These are phyloP conservation scores for Aix galericulata DNA, from an alignment of 2,113 vertebrate genomes.

Conservation along the genomic window DNA sequence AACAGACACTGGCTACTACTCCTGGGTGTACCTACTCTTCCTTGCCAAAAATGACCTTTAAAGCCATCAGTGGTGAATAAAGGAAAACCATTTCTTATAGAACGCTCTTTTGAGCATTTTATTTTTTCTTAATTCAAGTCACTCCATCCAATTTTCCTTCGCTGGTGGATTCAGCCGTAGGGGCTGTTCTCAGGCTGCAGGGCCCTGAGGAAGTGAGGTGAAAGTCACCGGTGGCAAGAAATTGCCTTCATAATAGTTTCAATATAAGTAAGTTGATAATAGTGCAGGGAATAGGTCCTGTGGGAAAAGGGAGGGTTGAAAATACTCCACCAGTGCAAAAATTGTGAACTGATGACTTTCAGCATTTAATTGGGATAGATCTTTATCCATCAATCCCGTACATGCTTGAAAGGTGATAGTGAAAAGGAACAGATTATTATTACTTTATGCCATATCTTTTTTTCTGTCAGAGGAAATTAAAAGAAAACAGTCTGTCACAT, in stretches of 20 bases:
- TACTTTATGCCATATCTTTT: neutral
- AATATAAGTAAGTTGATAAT: constrained; percentile 46
- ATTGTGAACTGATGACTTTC: constrained; percentile 28
- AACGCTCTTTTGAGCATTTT: neutral
- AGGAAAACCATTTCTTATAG: neutral
- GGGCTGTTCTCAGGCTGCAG: neutral
- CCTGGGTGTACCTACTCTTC: no score
- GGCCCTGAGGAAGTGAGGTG: constrained; percentile 22
- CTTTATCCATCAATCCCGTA: neutral
- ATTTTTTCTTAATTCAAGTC: neutral
- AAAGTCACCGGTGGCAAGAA: constrained; percentile 38
- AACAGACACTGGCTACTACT: neutral
- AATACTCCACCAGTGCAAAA: constrained; percentile 27
- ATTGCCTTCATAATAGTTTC: constrained; percentile 53
- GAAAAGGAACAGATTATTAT: constrained; percentile 15
- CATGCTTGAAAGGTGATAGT: neutral
- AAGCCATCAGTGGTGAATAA: neutral
- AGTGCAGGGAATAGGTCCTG: constrained; percentile 23
- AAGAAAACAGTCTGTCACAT: constrained; percentile 5
- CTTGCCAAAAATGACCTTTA: neutral
- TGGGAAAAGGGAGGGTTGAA: neutral
- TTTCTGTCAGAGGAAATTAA: neutral
- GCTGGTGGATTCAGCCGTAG: neutral
- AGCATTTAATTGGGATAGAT: constrained; percentile 31
- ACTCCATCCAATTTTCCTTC: rapidly evolving